phyloP scores from a whole-genome alignment of 1,140 invertebrate species.

The Pseudachorutes palmiensis region DNA sequence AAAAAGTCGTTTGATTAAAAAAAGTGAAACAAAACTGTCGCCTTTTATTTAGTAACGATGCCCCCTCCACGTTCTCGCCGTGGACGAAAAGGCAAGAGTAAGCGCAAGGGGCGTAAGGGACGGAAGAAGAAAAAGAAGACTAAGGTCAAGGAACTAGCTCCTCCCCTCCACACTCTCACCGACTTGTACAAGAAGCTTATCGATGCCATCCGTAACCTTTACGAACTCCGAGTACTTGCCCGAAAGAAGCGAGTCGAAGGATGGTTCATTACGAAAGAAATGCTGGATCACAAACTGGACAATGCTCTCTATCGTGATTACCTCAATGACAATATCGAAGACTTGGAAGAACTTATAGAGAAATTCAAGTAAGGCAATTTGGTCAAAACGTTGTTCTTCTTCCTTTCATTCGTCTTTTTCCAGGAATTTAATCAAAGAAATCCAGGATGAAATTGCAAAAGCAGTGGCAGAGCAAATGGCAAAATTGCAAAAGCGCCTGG shows the following conservation, averaged over 20 bases:
- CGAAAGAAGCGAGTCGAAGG: conserved; percentile 29
- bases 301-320: conserved; percentile 26
- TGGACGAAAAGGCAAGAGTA: conserved; percentile 15
- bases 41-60: no score
- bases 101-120: conserved; percentile 18
- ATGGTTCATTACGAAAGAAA: conserved; percentile 29
- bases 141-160: background rate
- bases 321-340: conserved; percentile 25
- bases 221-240: conserved; percentile 8
- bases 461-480: conserved; percentile 10
- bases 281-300: conserved; percentile 16
- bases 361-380: conserved; percentile 19
- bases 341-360: conserved; percentile 14
- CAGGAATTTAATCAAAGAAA: conserved; percentile 20
- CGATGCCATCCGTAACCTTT: conserved; percentile 12
- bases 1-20: no score
- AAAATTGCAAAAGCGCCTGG: conserved; percentile 17
- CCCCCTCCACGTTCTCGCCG: background rate
- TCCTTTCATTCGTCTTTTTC: background rate
- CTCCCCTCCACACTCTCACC: conserved; percentile 27
- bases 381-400: background rate
- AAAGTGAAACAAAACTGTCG: no score
- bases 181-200: conserved; percentile 22
- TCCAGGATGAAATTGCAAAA: conserved; percentile 18
- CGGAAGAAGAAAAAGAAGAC: conserved; percentile 27